phyloP scores from a whole-genome alignment of 2,797 vertebrate genomes.

The Oryzias dopingdopingensis region DNA sequence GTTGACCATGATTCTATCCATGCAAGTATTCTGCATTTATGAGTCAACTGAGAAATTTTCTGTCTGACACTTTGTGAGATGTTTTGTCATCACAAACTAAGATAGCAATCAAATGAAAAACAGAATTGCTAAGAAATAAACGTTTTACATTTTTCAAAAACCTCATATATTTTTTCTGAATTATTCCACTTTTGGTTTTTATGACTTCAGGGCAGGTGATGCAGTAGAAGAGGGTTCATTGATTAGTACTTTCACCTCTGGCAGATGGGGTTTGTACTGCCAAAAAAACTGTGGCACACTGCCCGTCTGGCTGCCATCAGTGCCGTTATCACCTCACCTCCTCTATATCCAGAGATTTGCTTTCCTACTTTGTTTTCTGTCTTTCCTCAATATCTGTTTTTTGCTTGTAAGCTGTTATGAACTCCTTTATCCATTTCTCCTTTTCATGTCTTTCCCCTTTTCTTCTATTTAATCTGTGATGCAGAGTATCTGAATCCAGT shows the following conservation, averaged over 20 bases:
- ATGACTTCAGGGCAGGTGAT: slow-evolving; percentile 21
- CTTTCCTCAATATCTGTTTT: slow-evolving; percentile 17
- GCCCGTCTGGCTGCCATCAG: slow-evolving; percentile 58
- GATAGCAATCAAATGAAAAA: too few relatives aligned
- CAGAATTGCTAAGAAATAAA: too few relatives aligned
- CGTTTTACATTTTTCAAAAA: too few relatives aligned
- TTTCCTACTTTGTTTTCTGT: slow-evolving; percentile 32
- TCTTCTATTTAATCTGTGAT: slow-evolving; percentile 22
- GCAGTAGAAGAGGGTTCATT: slow-evolving; percentile 59
- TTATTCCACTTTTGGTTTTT: too few relatives aligned
- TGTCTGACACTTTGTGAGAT: too few relatives aligned
- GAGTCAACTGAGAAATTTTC: too few relatives aligned
- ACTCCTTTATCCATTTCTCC: slow-evolving; percentile 8
- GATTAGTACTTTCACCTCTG: slow-evolving; percentile 63
- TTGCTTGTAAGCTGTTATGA: slow-evolving; percentile 8
- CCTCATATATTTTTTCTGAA: too few relatives aligned
- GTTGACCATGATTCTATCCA: too few relatives aligned
- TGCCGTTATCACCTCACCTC: slow-evolving; percentile 55
- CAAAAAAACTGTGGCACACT: slow-evolving; percentile 64
- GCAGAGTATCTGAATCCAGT: slow-evolving; percentile 92
- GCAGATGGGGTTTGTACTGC: slow-evolving; percentile 64
- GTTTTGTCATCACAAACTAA: too few relatives aligned
- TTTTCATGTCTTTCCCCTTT: slow-evolving; percentile 3
- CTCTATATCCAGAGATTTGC: slow-evolving; percentile 53
- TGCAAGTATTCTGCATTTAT: too few relatives aligned